Percentiles rank a stretch among this genome's conserved stretches.
Conservation (phyloP, 2,113 vertebrate species). For the Phodopus roborovskii region DNA sequence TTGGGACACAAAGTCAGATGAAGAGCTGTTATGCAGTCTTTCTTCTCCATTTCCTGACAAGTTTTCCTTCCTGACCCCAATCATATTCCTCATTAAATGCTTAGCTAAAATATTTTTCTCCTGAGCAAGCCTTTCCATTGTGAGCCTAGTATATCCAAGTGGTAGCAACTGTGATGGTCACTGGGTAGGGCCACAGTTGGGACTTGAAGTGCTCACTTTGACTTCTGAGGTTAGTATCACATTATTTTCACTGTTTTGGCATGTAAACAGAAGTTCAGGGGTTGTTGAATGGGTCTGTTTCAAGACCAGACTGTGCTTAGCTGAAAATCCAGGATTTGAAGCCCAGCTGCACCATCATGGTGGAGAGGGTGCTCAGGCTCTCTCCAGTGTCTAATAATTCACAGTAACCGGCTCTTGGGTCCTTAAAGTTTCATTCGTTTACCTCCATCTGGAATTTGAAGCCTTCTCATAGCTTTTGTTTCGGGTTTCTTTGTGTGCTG, state of each 20-base stretch:
- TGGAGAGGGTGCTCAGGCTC: too few species aligned
- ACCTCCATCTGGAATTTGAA: not conserved
- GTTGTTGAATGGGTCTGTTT: not conserved
- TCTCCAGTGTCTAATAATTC: not conserved
- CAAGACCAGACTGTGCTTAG: not conserved
- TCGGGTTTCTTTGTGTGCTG: not conserved
- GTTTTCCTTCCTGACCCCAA: not conserved
- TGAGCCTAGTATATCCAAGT: not conserved
- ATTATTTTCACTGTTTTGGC: not conserved
- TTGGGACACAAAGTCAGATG: not conserved
- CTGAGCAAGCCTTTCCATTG: not conserved
- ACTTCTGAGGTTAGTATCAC: not conserved
- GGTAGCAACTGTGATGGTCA: rapidly evolving
- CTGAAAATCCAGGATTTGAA: not conserved
- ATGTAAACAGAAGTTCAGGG: not conserved
- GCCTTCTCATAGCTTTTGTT: not conserved
- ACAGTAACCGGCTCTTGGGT: rapidly evolving
- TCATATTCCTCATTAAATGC: not conserved
- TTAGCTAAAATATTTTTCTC: not conserved
- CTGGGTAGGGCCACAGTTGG: not conserved
- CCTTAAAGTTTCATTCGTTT: not conserved
- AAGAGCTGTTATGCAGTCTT: not conserved
- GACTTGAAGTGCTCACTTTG: not conserved
- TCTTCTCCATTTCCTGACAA: not conserved
- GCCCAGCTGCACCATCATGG: not conserved